Evolutionary conservation across 1,140 invertebrate genomes (phyloP).

Genomic region (Grapholita molesta): DNA sequence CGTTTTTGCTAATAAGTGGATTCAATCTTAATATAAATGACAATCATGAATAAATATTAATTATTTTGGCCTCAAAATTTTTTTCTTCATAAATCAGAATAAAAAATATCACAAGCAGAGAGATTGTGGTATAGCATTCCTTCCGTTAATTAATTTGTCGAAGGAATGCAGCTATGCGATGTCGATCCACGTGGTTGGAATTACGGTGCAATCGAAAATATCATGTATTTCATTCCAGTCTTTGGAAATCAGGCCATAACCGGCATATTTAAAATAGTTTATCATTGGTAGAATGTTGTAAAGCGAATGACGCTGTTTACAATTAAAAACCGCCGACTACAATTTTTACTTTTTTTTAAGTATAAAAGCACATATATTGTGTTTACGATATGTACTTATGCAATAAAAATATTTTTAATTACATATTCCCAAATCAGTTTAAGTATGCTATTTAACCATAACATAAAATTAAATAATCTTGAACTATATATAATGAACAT

Average conservation of each 20-base stretch:
- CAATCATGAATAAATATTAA: no score
- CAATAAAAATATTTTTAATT: no score
- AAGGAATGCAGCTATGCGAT: neutral
- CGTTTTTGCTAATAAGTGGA: no score
- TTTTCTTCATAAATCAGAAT: neutral
- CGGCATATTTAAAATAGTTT: neutral
- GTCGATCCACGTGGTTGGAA: neutral
- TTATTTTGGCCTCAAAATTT: neutral
- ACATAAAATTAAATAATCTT: no score
- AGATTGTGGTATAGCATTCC: neutral
- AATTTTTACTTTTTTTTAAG: no score
- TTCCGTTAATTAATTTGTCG: conserved; percentile 1
- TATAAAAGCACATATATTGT: no score
- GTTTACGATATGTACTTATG: no score
- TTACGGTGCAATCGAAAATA: neutral
- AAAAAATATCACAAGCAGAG: neutral
- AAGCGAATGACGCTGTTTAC: neutral
- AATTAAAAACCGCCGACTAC: no score
- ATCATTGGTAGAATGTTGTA: neutral
- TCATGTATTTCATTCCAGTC: neutral
- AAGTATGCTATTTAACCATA: no score
- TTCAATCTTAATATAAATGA: no score
- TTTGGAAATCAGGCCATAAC: neutral
- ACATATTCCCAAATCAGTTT: no score
- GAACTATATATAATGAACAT: no score